Conservation (phyloP, 2,113 vertebrate genomes). For the Rafetus swinhoei region DNA sequence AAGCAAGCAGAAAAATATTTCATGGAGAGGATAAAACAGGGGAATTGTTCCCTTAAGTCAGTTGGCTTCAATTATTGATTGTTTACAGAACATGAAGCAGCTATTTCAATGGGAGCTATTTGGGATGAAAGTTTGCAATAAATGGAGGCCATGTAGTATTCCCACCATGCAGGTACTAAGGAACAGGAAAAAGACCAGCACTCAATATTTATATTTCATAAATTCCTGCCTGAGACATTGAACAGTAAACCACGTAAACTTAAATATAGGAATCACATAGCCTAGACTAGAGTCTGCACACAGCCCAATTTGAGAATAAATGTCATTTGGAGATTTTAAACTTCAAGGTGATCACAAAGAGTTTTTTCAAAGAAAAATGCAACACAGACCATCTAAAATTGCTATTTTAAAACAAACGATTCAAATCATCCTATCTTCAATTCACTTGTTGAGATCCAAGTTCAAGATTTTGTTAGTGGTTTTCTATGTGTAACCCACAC, state of each 20-base stretch:
- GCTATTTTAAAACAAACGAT: neutral
- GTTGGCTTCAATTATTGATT: neutral
- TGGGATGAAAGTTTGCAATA: neutral
- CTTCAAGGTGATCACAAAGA: neutral
- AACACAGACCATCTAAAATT: neutral
- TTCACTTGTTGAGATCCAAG: neutral
- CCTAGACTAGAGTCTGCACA: neutral
- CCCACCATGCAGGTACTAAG: neutral
- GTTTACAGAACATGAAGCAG: neutral
- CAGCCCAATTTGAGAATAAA: neutral
- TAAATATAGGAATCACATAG: neutral
- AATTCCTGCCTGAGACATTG: neutral
- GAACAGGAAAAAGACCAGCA: neutral
- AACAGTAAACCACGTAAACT: neutral
- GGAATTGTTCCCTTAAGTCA: neutral
- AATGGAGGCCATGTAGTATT: neutral
- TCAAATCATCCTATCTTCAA: neutral
- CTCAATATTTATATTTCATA: neutral
- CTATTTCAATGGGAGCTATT: neutral
- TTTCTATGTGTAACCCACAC: neutral
- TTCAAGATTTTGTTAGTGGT: neutral
- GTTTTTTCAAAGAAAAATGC: neutral
- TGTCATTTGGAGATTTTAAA: neutral
- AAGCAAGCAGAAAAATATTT: neutral
- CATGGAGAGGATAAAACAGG: neutral